Conservation (phyloP, 2,888 invertebrate genomes). For the Hyalella azteca region DNA sequence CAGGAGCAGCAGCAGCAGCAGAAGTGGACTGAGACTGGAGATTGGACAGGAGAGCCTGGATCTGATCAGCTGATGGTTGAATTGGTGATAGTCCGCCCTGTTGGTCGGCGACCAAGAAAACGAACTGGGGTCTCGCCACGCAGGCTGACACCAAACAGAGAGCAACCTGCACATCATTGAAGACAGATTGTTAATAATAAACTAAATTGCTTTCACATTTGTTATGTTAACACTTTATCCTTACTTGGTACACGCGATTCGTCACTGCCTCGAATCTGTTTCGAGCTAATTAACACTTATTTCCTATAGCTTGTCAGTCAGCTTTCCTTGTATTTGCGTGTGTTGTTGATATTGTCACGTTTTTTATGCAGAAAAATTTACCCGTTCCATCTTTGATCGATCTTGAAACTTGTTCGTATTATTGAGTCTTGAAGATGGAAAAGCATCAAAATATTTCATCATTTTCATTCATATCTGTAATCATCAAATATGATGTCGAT, state of each 20-base stretch:
- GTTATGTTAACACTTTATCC: background rate
- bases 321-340: background rate
- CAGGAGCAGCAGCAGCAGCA: slow-evolving; percentile 57
- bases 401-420: no score
- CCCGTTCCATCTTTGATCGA: no score
- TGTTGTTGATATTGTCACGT: background rate
- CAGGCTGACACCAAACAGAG: slow-evolving; percentile 43
- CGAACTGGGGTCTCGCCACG: slow-evolving; percentile 46
- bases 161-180: slow-evolving; percentile 39
- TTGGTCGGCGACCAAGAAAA: slow-evolving; percentile 44
- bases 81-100: slow-evolving; percentile 33
- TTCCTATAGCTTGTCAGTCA: no score
- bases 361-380: no score
- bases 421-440: no score
- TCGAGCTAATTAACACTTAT: background rate
- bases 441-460: no score
- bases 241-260: background rate
- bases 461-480: no score
- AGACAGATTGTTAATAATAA: background rate
- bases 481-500: no score
- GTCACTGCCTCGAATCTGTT: background rate
- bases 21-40: slow-evolving; percentile 4
- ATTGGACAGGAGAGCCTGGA: slow-evolving; percentile 31
- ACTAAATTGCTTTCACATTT: background rate
- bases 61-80: slow-evolving; percentile 37